These are phyloP conservation scores for Semnornis frantzii DNA, from an alignment of 2,113 vertebrate species.

Conservation along the genomic window DNA sequence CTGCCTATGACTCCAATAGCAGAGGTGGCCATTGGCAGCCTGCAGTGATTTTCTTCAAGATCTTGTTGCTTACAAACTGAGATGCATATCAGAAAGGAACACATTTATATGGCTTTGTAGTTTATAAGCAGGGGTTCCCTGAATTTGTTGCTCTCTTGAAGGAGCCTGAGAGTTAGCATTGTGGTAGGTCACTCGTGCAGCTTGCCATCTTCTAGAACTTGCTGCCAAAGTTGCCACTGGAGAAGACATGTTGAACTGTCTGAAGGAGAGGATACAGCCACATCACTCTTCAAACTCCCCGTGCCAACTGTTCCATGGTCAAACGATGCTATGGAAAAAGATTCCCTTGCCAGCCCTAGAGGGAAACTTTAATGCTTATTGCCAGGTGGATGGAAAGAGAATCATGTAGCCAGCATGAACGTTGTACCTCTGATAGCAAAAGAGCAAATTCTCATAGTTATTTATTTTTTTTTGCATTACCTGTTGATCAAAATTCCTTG, in stretches of 20 bases:
- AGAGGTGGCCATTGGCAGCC: not conserved
- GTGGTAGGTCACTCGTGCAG: not conserved
- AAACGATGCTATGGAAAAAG: constrained; percentile 37
- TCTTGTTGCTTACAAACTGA: not conserved
- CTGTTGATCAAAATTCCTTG: not conserved
- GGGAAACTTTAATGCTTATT: constrained; percentile 4
- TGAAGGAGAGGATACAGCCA: constrained; percentile 12
- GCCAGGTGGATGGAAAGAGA: constrained; percentile 39
- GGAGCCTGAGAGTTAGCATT: not conserved
- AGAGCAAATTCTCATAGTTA: not conserved
- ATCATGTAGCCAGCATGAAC: not conserved
- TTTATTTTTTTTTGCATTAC: not conserved
- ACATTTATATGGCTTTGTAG: not conserved
- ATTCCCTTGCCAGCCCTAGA: not conserved
- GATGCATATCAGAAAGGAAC: not conserved
- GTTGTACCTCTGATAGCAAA: not conserved
- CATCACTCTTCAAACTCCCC: constrained; percentile 24
- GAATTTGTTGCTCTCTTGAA: not conserved
- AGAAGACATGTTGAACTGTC: constrained; percentile 2
- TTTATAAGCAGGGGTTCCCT: not conserved
- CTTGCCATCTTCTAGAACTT: not conserved
- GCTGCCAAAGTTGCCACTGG: not conserved
- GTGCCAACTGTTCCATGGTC: constrained; percentile 44
- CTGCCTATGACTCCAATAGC: not conserved
- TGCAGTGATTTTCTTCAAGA: not conserved